Evolutionary conservation across 2,113 vertebrate genomes (phyloP), one percentile per base, ranked within the genome.

Genomic region (Ctenodactylus gundi): DNA sequence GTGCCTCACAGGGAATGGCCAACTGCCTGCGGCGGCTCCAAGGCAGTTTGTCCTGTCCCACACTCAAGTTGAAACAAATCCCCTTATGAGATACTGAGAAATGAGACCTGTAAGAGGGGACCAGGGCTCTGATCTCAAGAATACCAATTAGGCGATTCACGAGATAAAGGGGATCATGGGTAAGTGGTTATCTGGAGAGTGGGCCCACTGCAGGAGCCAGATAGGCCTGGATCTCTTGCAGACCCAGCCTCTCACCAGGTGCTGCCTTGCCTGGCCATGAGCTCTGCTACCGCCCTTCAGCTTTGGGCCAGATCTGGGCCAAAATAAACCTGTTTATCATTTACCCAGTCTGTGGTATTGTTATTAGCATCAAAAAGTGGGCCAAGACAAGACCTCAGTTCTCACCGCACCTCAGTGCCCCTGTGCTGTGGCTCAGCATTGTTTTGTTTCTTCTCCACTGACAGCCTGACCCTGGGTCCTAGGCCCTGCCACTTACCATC

Each of bases 381-480:
- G 20, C n/a, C 15, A 70, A n/a, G 39, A 55, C 27, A n/a, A 29
- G 14, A 93, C 65, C 80, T 96, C 93, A 73, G 9, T 39, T 84
- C 70, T 75, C 90, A 84, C 44, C 34, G 90, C 82, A 72, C 92
- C 41, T 93, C 90, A 90, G 78, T 91, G 49, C 78, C 84, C 84
- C 96, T 77, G 88, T 51, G 77, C 85, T n/a, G 0, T 3, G 39
- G 60, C 23, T 29, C 41, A 88, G 91, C n/a, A 95, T 98, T 93
- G 58, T 97, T 87, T 53, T 84, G 78, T 80, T 55, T 55, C 94
- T 94, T 84, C 80, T 86, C 94, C 94, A 92, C 95, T 97, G 80
- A 94, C 94, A 95, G 70, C 75, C 82, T 86, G 58, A 41, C 75
- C 55, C 23, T 90, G 64, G n/a, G 96, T 72, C 58, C 90, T 41